A percentile compares a stretch with the other conserved stretches of the same genome.
phyloP scores from a whole-genome alignment of 53 echinoderm and acorn worm genomes.

The Hippasteria phrygiana region DNA sequence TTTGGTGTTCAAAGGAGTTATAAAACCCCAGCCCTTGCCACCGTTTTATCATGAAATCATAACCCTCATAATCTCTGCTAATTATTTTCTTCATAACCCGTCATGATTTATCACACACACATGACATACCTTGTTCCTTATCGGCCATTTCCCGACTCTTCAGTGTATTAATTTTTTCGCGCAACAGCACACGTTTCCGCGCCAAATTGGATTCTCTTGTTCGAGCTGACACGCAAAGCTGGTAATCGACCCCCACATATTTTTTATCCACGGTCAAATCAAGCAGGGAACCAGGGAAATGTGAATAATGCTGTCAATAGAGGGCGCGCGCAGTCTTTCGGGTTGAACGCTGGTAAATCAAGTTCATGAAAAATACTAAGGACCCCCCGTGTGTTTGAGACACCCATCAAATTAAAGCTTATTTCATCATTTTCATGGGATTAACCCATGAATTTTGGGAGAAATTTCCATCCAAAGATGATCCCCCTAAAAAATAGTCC shows the following conservation, averaged over 20 bases:
- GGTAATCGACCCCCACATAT: neutral
- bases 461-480: no score
- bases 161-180: neutral
- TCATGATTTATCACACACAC: neutral
- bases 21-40: neutral
- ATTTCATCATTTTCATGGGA: no score
- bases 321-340: no score
- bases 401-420: no score
- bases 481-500: no score
- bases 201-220: constrained; percentile 44
- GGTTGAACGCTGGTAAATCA: no score
- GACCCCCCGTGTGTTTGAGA: no score
- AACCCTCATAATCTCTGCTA: neutral
- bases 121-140: constrained; percentile 33
- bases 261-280: neutral
- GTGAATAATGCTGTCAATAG: neutral
- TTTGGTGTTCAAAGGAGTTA: neutral
- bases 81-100: neutral
- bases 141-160: constrained; percentile 29
- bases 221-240: constrained; percentile 26
- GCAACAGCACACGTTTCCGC: constrained; percentile 44
- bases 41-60: neutral
- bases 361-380: no score
- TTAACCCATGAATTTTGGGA: no score
- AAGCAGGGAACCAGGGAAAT: constrained; percentile 34